Conservation (phyloP, 2,113 vertebrate species). For the Clarias magur region DNA sequence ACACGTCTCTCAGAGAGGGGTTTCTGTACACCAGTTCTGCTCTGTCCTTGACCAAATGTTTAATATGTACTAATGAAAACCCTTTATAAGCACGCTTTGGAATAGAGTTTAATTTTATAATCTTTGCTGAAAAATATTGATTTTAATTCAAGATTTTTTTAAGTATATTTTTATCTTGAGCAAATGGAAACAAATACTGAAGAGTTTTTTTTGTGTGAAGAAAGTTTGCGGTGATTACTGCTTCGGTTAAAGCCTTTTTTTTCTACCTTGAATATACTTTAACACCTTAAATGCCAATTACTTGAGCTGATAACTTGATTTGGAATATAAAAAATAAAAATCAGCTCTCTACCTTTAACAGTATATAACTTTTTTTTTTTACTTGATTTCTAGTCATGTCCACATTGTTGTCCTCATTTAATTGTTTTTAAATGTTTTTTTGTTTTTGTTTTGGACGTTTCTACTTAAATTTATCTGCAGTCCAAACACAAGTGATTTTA, state of each 20-base stretch:
- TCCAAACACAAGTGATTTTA: background rate
- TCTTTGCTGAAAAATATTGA: background rate
- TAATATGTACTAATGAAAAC: background rate
- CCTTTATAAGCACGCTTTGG: background rate
- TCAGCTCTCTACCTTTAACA: background rate
- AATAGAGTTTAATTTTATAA: background rate
- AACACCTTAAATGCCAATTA: background rate
- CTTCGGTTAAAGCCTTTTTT: background rate
- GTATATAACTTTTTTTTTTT: background rate
- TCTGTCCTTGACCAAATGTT: background rate
- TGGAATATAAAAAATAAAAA: background rate
- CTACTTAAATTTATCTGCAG: background rate
- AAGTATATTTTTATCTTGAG: background rate
- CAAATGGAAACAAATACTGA: background rate
- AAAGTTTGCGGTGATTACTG: conserved; percentile 2
- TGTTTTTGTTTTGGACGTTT: background rate
- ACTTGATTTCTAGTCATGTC: background rate
- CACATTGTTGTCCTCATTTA: background rate
- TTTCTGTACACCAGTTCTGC: background rate
- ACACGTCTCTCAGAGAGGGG: background rate
- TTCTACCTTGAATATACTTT: background rate
- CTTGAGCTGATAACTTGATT: background rate
- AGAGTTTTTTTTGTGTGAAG: background rate
- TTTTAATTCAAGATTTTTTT: background rate
- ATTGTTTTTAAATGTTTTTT: background rate